Evolutionary conservation across 2,113 vertebrate species (phyloP).

Genomic region (Talpa occidentalis): DNA sequence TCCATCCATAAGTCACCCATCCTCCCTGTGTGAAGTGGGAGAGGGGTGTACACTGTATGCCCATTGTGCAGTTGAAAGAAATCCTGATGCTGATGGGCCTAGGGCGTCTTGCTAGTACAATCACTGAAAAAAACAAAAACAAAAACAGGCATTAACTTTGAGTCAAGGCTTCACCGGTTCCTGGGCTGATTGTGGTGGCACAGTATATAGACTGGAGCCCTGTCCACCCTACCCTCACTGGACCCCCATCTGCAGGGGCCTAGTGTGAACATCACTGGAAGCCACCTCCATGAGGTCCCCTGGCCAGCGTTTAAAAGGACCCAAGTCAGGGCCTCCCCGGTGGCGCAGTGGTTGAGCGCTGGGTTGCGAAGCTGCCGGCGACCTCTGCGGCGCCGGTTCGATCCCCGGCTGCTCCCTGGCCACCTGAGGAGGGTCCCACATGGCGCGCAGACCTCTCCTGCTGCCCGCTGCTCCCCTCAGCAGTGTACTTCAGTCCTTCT

Average conservation of each 20-base stretch:
- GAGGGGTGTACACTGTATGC: not conserved
- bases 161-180: not conserved
- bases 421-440: too few species aligned
- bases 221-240: too few species aligned
- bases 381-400: too few species aligned
- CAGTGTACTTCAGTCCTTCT: too few species aligned
- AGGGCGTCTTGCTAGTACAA: not conserved
- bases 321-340: conserved; percentile 6
- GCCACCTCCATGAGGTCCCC: not conserved
- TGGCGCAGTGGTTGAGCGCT: too few species aligned
- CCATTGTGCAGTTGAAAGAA: conserved; percentile 25
- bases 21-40: not conserved
- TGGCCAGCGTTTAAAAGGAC: not conserved
- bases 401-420: too few species aligned
- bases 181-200: not conserved
- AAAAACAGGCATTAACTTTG: not conserved
- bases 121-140: not conserved
- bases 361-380: too few species aligned
- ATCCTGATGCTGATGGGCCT: not conserved
- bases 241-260: not conserved
- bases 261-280: not conserved
- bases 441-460: too few species aligned
- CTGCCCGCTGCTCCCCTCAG: too few species aligned
- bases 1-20: not conserved
- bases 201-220: not conserved